Percentiles rank a stretch among this genome's conserved stretches.
phyloP scores from a whole-genome alignment of 2,113 vertebrate species.

The Promerops cafer region DNA sequence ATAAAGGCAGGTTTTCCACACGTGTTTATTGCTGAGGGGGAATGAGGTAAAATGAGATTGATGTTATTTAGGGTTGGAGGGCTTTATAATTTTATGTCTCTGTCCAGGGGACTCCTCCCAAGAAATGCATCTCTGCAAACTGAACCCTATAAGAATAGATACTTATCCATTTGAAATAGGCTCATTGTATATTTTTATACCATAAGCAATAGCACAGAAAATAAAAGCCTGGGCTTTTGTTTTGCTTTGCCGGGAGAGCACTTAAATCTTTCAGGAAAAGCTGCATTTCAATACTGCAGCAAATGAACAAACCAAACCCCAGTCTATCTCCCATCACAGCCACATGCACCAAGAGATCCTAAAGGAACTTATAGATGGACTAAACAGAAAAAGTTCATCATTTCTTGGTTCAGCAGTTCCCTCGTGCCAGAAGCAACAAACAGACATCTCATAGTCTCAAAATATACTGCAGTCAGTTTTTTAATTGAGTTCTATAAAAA shows the following conservation, averaged over 20 bases:
- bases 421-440: not conserved
- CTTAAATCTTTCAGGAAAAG: constrained; percentile 8
- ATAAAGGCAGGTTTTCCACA: not conserved
- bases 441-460: constrained; percentile 12
- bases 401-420: constrained; percentile 19
- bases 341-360: not conserved
- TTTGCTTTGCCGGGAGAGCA: not conserved
- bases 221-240: not conserved
- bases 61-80: not conserved
- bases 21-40: not conserved
- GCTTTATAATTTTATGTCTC: not conserved
- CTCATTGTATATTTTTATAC: not conserved
- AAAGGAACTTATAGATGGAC: not conserved
- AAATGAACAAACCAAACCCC: not conserved
- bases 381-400: not conserved
- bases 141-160: not conserved
- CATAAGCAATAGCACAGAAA: not conserved
- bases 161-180: not conserved
- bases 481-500: constrained; percentile 63
- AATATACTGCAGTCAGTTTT: constrained; percentile 55
- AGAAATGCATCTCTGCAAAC: not conserved
- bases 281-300: not conserved
- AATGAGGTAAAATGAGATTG: not conserved
- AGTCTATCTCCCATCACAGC: not conserved
- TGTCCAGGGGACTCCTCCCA: not conserved